Base-by-base conservation (phyloP, 2,797 vertebrate genomes). In the Sebastes trivittatus region DNA sequence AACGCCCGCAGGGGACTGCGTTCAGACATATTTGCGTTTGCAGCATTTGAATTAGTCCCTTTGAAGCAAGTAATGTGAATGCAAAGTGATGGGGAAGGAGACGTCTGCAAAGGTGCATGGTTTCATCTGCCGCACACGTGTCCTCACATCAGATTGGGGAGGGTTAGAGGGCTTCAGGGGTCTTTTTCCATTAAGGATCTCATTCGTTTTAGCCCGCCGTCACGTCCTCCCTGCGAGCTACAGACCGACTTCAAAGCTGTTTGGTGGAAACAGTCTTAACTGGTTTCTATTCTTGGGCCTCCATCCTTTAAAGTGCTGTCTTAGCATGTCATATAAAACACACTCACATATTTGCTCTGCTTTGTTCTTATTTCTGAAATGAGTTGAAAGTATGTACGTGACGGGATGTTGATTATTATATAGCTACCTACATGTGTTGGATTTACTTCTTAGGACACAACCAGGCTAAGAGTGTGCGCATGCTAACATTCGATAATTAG, bases 181-280 rank as follows among this genome's bases (percentile, higher is more conserved):
- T 85, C 78, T 88, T 93, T 92, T 93, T 92, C 88, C 75, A 91
- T 92, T 89, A 90, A 86, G 80, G 69, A 88, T 84, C 82, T 89
- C 75, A 91, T 92, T 92, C 85, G 30, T 79, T 90, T 92, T 90
- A 80, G 68, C 68, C 60, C 62, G 67, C 77, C 70, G 72, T 89
- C 79, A 72, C 20, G 8, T 90, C 83, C 76, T 87, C 75, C 71
- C 86, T 65, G 59, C 58, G 52, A 92, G 90, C 87, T 66, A 79
- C 60, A 23, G 64, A 72, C 78, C 10, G 25, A 92, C 88, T 91
- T 93, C 93, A 93, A 94, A 95, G 93, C 86, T 92, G 88, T 77
- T 77, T 69, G 62, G 62, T 81, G 79, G 77, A 89, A 89, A 84
- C 71, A 49, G 62, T 83, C 66, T 86, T 83, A 87, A 88, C 75